Conservation (phyloP, 2,113 vertebrate genomes). For the Cettia cetti region DNA sequence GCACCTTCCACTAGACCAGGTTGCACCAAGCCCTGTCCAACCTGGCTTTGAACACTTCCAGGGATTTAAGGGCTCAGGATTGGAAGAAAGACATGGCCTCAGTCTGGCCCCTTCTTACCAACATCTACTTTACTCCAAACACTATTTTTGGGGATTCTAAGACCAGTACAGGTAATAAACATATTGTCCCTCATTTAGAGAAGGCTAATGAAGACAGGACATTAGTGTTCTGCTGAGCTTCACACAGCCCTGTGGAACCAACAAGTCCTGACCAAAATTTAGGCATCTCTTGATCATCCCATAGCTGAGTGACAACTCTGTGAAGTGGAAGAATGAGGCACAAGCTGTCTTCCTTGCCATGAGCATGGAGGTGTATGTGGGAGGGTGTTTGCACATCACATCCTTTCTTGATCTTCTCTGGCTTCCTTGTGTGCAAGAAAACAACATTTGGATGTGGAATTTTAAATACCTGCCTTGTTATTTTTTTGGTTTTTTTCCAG, state of each 20-base stretch:
- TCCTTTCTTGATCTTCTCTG: not conserved
- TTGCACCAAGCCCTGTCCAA: not conserved
- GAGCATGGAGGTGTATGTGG: not conserved
- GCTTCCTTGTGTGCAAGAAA: not conserved
- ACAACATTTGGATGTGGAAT: not conserved
- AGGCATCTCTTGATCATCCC: not conserved
- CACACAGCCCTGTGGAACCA: not conserved
- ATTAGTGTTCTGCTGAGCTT: not conserved
- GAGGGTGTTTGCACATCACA: not conserved
- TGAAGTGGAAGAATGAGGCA: not conserved
- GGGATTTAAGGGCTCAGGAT: not conserved
- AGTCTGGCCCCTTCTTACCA: not conserved
- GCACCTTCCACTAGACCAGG: not conserved
- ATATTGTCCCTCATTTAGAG: not conserved
- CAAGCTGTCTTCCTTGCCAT: not conserved
- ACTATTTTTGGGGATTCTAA: not conserved
- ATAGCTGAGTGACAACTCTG: not conserved
- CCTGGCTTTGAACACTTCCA: not conserved
- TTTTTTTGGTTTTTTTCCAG: slow-evolving; percentile 69
- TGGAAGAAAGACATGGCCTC: not conserved
- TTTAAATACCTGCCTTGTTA: slow-evolving; percentile 32
- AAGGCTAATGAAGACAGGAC: not conserved
- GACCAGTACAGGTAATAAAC: not conserved
- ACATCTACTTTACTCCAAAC: not conserved
- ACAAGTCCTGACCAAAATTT: not conserved